Evolutionary conservation across 2,888 invertebrate genomes (phyloP).

Genomic region (Pinctada fucata): DNA sequence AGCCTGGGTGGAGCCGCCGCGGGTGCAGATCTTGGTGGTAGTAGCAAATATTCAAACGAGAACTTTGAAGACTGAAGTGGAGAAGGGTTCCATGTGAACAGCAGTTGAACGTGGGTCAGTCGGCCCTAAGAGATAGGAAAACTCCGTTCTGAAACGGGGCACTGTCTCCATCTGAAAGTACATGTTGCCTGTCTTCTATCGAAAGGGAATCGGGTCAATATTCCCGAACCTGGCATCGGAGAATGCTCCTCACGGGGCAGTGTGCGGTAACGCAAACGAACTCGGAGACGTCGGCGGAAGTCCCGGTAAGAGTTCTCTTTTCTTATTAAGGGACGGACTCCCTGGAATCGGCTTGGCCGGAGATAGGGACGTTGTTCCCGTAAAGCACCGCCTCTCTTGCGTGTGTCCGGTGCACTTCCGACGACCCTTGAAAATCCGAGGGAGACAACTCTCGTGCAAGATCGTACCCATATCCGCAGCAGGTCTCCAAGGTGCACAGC

Average conservation of each 20-base stretch:
- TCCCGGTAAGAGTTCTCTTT: constrained; percentile 73
- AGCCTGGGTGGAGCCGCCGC: constrained; percentile 10
- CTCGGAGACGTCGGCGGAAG: constrained; percentile 69
- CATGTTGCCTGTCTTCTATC: background rate
- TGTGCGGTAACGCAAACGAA: constrained; percentile 62
- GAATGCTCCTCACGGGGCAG: background rate
- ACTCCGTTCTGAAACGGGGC: too few species aligned
- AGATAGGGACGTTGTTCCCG: constrained; percentile 73
- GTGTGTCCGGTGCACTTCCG: constrained; percentile 69
- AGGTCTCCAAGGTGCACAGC: constrained; percentile 83
- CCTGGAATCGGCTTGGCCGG: constrained; percentile 77
- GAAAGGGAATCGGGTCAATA: background rate
- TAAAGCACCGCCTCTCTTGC: constrained; percentile 77
- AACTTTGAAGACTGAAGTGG: too few species aligned
- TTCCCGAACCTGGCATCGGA: background rate
- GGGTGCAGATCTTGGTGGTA: background rate
- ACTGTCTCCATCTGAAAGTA: too few species aligned
- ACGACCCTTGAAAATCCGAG: constrained; percentile 50
- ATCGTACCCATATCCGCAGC: constrained; percentile 86
- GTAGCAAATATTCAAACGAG: too few species aligned
- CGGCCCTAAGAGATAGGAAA: too few species aligned
- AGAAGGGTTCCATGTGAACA: too few species aligned
- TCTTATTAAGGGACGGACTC: constrained; percentile 71
- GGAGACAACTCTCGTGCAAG: constrained; percentile 76
- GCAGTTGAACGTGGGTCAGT: too few species aligned